phyloP scores from a whole-genome alignment of 64 coral and sea anemone species.

The Dendronephthya gigantea region DNA sequence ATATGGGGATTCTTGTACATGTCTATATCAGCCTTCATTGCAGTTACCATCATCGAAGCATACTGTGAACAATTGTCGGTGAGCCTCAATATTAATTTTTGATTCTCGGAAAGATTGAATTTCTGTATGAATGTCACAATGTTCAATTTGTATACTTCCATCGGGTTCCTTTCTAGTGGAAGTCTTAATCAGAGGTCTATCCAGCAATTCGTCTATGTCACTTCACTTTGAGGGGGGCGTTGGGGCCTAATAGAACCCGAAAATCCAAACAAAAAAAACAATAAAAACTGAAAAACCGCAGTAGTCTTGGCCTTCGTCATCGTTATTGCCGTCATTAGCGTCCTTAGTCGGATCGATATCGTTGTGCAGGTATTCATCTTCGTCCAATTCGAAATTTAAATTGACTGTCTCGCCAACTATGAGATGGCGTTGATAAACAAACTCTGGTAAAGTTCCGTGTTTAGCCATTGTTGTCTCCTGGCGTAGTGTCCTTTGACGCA shows the following conservation, averaged over 20 bases:
- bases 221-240: background rate
- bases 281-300: background rate
- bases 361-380: background rate
- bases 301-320: background rate
- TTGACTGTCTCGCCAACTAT: background rate
- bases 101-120: background rate
- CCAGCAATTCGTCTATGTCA: background rate
- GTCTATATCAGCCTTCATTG: background rate
- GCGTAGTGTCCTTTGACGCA: constrained; percentile 28
- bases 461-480: constrained; percentile 42
- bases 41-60: background rate
- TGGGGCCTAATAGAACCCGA: background rate
- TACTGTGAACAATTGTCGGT: background rate
- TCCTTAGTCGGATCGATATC: background rate
- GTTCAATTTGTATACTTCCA: background rate
- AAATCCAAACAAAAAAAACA: background rate
- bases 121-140: background rate
- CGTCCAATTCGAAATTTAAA: constrained; percentile 15
- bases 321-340: background rate
- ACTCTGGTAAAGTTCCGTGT: constrained; percentile 40
- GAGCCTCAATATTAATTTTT: background rate
- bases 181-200: background rate
- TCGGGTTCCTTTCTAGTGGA: background rate
- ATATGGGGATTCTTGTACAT: background rate
- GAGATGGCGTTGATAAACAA: constrained; percentile 36